Evolutionary conservation across 2,888 invertebrate genomes (phyloP).

Genomic region (Ophioninae sp.): DNA sequence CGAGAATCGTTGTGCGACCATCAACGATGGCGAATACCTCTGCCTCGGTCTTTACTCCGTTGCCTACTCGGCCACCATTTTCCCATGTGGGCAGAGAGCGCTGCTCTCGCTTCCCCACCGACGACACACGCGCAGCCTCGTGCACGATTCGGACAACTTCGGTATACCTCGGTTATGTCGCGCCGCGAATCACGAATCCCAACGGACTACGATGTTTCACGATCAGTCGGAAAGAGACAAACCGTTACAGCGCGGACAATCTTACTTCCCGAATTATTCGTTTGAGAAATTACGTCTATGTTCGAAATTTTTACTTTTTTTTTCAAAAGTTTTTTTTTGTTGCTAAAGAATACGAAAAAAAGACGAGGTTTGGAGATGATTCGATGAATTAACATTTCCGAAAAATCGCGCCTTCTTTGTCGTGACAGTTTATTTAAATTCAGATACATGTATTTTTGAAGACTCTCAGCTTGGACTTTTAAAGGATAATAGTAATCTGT

Average conservation of each 20-base stretch:
- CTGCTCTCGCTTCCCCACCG: conserved; percentile 44
- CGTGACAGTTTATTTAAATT: neutral
- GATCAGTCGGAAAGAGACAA: neutral
- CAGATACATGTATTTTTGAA: neutral
- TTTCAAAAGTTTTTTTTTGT: neutral
- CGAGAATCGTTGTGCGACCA: conserved; percentile 69
- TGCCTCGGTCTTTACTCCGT: conserved; percentile 72
- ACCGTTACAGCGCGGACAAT: neutral
- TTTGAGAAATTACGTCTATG: neutral
- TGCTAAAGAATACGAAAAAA: neutral
- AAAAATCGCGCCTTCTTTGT: neutral
- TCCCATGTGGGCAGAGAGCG: conserved; percentile 71
- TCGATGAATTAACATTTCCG: neutral
- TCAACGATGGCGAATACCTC: conserved; percentile 78
- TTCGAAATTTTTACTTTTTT: neutral
- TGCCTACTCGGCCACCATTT: conserved; percentile 75
- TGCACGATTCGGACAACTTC: conserved; percentile 67
- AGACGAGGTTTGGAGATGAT: neutral
- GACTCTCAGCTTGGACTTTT: neutral
- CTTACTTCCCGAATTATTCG: neutral
- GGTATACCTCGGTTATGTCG: conserved; percentile 55
- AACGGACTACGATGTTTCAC: neutral
- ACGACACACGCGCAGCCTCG: conserved; percentile 31
- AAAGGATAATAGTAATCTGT: too few relatives aligned
- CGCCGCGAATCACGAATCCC: conserved; percentile 15